Conservation (phyloP, 2,888 invertebrate genomes). For the Ypsolopha sequella region DNA sequence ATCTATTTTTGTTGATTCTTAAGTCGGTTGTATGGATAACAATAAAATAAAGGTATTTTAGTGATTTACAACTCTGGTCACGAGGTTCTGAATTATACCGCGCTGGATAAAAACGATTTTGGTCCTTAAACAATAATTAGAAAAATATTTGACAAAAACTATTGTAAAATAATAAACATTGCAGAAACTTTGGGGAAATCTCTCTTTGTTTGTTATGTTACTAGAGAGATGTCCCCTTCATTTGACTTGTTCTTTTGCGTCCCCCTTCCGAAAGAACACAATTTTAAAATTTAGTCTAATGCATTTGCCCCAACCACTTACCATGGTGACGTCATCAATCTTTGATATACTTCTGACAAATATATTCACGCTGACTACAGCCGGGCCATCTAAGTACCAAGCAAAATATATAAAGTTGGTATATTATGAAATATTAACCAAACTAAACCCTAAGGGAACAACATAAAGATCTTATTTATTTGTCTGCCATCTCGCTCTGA, state of each 20-base stretch:
- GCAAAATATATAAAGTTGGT: conserved; percentile 46
- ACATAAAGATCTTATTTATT: conserved; percentile 17
- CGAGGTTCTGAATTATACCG: too few species aligned
- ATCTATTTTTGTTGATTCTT: too few species aligned
- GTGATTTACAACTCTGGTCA: too few species aligned
- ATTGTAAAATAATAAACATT: conserved; percentile 34
- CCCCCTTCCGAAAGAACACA: conserved; percentile 23
- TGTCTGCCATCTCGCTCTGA: conserved; percentile 9
- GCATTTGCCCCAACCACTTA: conserved; percentile 76
- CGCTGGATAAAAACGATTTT: conserved; percentile 60
- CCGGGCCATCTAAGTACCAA: conserved; percentile 86
- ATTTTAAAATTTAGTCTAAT: conserved; percentile 43
- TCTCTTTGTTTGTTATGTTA: conserved; percentile 32
- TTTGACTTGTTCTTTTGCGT: conserved; percentile 59
- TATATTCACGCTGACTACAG: conserved; percentile 97
- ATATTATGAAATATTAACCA: conserved; percentile 22
- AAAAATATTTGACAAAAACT: conserved; percentile 27
- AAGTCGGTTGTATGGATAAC: too few species aligned
- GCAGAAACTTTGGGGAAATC: conserved; percentile 42
- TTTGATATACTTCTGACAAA: conserved; percentile 99
- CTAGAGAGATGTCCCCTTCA: conserved; percentile 62
- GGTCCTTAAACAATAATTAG: conserved; percentile 64
- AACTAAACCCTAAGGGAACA: conserved; percentile 40
- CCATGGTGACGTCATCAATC: conserved; percentile 99
- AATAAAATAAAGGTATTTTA: too few species aligned